phyloP scores from a whole-genome alignment of 2,797 vertebrate species.

The Rhinichthys osculus region DNA sequence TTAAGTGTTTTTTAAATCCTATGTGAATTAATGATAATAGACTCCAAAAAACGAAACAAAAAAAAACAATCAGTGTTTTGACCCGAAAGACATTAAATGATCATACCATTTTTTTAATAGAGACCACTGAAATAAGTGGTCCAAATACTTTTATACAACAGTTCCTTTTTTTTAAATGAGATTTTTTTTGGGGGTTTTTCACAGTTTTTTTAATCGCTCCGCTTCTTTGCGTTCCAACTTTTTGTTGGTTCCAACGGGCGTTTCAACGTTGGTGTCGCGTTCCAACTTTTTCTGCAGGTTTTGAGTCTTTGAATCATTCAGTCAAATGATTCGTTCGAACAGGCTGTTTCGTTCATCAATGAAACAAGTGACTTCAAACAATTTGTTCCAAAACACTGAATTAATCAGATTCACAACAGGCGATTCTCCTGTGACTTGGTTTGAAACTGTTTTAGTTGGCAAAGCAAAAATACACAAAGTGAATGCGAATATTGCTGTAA shows the following conservation, averaged over 20 bases:
- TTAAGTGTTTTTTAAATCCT: slow-evolving; percentile 6
- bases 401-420: not conserved
- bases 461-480: not conserved
- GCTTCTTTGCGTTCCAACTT: not conserved
- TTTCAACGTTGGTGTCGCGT: too few relatives aligned
- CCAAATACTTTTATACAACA: not conserved
- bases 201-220: rapidly evolving
- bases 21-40: not conserved
- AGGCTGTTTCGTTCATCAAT: not conserved
- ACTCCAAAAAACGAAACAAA: not conserved
- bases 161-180: not conserved
- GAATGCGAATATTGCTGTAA: not conserved
- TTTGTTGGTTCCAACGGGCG: not conserved
- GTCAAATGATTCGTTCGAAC: not conserved
- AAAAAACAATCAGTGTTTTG: not conserved
- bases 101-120: not conserved
- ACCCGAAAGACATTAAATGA: slow-evolving; percentile 4
- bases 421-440: not conserved
- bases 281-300: not conserved
- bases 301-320: slow-evolving; percentile 6
- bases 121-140: not conserved
- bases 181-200: not conserved
- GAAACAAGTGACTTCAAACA: not conserved
- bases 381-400: not conserved
- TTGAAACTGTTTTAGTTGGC: not conserved